Base-by-base conservation (phyloP, 2,888 invertebrate genomes). In the Pocota personata region DNA sequence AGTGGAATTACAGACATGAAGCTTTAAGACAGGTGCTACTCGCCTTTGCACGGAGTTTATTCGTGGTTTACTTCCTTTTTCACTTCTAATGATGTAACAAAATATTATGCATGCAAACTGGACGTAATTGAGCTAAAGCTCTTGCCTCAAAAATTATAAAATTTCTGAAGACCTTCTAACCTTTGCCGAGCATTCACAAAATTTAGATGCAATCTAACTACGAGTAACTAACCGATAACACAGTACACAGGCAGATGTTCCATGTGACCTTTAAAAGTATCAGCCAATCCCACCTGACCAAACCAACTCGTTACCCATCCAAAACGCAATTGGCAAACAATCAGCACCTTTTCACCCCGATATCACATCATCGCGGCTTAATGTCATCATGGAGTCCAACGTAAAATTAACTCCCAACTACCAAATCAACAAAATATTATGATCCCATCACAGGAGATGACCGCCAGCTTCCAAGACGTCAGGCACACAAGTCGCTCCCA, bases 281-380 rank as follows among this genome's bases (percentile, higher is more conserved):
- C 40, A 3, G 19, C 55, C 76, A n/a, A 69, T 62, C 55, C 71
- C 55, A 64, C 30, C 64, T 77, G 77, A 60, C 57, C 76, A 67
- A 60, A 10, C 16, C 48, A 50, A 67, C 50, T 35, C 30, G 16
- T 19, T 7, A 16, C 55, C 2, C 24, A 14, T 10, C 48, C n/a
- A n/a, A n/a, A 37, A 35, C 14, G 52, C 43, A 67, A 48, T 73
- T 62, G 21, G 62, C 75, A 71, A 79, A 84, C 80, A 76, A 80
- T 86, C 80, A 76, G 69, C 84, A 86, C 80, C 84, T 86, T 86
- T 86, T 58, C 84, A 86, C 75, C 76, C 76, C 84, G 66, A 80
- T 86, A 80, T 80, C 84, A 84, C 75, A 80, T 79, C 57, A 62
- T 64, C 55, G 14, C 40, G 24, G 37, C 73, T 67, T 84, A 84